Evolutionary conservation across 30 jellyfish, hydroid and myxozoan genomes (phyloP), one percentile per base, ranked within the genome.

Genomic region (Mastigias papua): DNA sequence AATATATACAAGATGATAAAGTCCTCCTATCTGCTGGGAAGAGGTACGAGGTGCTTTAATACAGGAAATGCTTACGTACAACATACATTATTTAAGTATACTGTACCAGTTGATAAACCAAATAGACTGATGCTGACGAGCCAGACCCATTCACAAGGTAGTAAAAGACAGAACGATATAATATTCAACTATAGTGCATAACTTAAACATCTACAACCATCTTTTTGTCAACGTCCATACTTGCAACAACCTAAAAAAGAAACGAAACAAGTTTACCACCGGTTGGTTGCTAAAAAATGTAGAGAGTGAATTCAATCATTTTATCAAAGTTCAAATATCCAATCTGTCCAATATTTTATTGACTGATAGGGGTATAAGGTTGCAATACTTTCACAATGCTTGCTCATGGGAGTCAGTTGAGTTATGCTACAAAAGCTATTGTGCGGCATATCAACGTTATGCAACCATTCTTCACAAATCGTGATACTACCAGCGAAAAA

Each of bases 201-300:
- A 1, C 62, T 74, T 64, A 94, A 61, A 94, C 98, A 65, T 94
- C 98, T 60, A 94, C 98, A 32, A 94, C 98, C 98, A 94, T 94
- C 62, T 94, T 94, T 80, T 94, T 94, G 79, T 94, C 98, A 20
- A 94, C 97, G 71, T 94, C 98, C 98, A 94, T 94, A 69, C 86
- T 78, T 25, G 97, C 92, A 73, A 94, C 98, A 76, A 94, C 98
- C 98, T 94, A 48, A 35, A 77, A 61, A 29, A 76, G 58, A 23
- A 28, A 67, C 22, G 25, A 42, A n/a, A 20, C n/a, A n/a, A n/a
- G n/a, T n/a, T n/a, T n/a, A n/a, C n/a, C n/a, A n/a, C n/a, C n/a
- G n/a, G n/a, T n/a, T n/a, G n/a, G n/a, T n/a, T n/a, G n/a, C n/a
- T n/a, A n/a, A n/a, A n/a, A n/a, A n/a, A n/a, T n/a, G n/a, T n/a